phyloP scores from a whole-genome alignment of 2,797 vertebrate species.

The Diplodus sargus region DNA sequence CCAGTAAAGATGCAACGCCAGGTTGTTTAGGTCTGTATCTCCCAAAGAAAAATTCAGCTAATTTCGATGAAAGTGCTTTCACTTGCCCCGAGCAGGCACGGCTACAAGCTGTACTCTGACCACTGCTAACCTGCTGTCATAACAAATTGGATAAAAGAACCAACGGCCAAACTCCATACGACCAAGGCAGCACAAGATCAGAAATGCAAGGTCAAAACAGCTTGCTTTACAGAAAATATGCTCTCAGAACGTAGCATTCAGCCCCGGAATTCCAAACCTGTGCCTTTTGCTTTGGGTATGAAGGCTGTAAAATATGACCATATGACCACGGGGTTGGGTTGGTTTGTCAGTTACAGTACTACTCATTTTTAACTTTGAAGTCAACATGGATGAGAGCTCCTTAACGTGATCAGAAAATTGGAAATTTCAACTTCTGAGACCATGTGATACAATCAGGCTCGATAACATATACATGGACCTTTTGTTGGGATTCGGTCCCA shows the following conservation, averaged over 20 bases:
- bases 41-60: slow-evolving; percentile 9
- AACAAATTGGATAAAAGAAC: slow-evolving; percentile 52
- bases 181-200: slow-evolving; percentile 33
- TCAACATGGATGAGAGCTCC: neutral
- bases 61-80: slow-evolving; percentile 34
- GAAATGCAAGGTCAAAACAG: slow-evolving; percentile 28
- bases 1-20: neutral
- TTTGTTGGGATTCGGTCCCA: neutral
- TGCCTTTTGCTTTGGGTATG: neutral
- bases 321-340: neutral
- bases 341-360: neutral
- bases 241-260: neutral
- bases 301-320: neutral
- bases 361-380: neutral
- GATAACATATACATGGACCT: neutral
- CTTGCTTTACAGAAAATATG: slow-evolving; percentile 16
- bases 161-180: slow-evolving; percentile 23
- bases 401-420: neutral
- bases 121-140: slow-evolving; percentile 49
- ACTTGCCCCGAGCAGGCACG: slow-evolving; percentile 21
- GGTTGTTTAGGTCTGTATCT: slow-evolving; percentile 12
- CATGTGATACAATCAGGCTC: neutral
- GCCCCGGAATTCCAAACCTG: neutral
- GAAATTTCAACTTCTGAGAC: neutral
- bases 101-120: slow-evolving; percentile 18